These are phyloP conservation scores for Erannis defoliaria DNA, from an alignment of 2,888 invertebrate genomes.

Conservation along the genomic window DNA sequence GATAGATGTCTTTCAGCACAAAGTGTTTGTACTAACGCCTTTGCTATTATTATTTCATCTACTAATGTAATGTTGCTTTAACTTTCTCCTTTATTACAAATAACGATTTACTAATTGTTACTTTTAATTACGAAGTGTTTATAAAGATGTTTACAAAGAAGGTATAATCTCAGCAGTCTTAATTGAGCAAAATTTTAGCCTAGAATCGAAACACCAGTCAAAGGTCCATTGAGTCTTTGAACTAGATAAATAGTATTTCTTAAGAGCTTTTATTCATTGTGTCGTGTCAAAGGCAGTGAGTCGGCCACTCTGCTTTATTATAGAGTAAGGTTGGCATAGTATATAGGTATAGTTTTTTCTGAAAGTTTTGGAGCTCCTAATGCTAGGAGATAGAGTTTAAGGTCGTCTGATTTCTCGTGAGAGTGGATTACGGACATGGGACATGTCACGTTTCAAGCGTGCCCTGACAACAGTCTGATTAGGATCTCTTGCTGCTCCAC, in stretches of 20 bases:
- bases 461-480: constrained; percentile 61
- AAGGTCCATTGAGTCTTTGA: constrained; percentile 12
- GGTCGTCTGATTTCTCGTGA: constrained; percentile 17
- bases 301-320: constrained; percentile 34
- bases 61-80: too few relatives aligned
- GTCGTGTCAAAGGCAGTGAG: constrained; percentile 33
- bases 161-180: too few relatives aligned
- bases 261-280: constrained; percentile 33
- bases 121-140: too few relatives aligned
- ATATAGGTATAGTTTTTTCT: background rate
- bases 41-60: too few relatives aligned
- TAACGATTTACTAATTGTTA: too few relatives aligned
- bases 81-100: too few relatives aligned
- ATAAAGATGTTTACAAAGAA: too few relatives aligned
- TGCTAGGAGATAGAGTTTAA: constrained; percentile 12
- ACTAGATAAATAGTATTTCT: constrained; percentile 29
- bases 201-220: background rate
- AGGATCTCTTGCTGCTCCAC: constrained; percentile 53
- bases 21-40: too few relatives aligned
- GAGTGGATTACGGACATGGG: constrained; percentile 49
- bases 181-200: background rate
- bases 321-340: constrained; percentile 28
- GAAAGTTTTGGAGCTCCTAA: constrained; percentile 4
- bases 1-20: too few relatives aligned
- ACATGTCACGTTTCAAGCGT: constrained; percentile 56